A percentile compares a stretch with the other conserved stretches of the same genome.
These are phyloP conservation scores for Amphibalanus amphitrite DNA, from an alignment of 1,140 invertebrate species.

Conservation along the genomic window DNA sequence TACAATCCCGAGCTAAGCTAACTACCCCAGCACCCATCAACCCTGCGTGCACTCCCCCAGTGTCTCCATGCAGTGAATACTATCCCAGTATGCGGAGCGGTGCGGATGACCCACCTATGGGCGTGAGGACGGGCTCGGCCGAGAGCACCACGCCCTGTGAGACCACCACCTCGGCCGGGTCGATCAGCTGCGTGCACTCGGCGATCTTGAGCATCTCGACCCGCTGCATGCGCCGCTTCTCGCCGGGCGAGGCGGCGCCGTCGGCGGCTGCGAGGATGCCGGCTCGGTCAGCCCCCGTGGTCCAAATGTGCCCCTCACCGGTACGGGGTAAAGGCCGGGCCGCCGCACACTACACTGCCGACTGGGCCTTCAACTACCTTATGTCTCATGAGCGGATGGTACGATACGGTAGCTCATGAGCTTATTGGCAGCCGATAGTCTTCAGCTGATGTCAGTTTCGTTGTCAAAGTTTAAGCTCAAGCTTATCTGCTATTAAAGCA, in stretches of 20 bases:
- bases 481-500: no score
- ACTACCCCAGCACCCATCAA: no score
- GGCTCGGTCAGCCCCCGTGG: constrained; percentile 9
- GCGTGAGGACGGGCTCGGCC: constrained; percentile 59
- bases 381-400: no score
- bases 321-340: constrained; percentile 6
- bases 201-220: constrained; percentile 29
- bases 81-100: no score
- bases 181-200: constrained; percentile 47
- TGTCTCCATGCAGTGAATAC: no score
- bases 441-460: no score
- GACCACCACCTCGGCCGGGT: constrained; percentile 58
- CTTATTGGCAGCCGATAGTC: no score
- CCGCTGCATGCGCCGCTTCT: constrained; percentile 23
- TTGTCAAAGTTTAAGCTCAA: no score
- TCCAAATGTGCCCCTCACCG: background rate
- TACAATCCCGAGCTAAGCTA: no score
- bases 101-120: constrained; percentile 39
- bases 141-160: constrained; percentile 50
- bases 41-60: no score
- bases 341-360: constrained; percentile 16
- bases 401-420: no score
- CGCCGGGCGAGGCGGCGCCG: constrained; percentile 15
- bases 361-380: no score
- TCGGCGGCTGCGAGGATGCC: constrained; percentile 11